Evolutionary conservation across 2,797 vertebrate genomes (phyloP).

Genomic region (Acanthiza pusilla): DNA sequence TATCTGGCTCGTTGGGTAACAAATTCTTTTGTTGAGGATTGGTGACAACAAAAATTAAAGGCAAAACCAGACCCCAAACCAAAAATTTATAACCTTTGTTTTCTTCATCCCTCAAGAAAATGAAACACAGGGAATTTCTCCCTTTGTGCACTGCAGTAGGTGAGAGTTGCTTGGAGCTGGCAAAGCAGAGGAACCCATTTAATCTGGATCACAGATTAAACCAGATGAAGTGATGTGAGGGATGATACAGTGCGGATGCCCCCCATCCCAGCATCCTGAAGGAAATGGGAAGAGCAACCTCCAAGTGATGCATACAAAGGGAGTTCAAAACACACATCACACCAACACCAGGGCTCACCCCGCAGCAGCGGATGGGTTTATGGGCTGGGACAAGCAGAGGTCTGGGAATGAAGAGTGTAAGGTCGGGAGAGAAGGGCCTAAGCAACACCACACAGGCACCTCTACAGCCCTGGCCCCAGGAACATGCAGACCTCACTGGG

Average conservation of each 20-base stretch:
- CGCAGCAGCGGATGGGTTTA: not conserved
- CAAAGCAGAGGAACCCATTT: not conserved
- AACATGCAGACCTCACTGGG: rapidly evolving
- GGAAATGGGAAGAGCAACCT: not conserved
- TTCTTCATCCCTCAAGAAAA: slow-evolving; percentile 52
- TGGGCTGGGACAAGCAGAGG: not conserved
- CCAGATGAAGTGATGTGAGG: not conserved
- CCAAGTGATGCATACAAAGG: not conserved
- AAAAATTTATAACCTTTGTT: slow-evolving; percentile 17
- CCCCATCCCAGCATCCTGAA: not conserved
- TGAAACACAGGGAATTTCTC: not conserved
- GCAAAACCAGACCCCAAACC: slow-evolving; percentile 2
- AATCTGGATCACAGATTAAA: not conserved
- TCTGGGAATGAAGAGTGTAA: not conserved
- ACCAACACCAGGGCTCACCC: rapidly evolving
- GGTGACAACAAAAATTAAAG: slow-evolving; percentile 41
- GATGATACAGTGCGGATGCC: not conserved
- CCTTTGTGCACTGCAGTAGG: not conserved
- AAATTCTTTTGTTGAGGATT: slow-evolving; percentile 36
- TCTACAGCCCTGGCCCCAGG: not conserved
- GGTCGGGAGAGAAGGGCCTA: not conserved
- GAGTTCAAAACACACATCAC: not conserved
- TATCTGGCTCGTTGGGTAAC: slow-evolving; percentile 3
- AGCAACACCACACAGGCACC: not conserved
- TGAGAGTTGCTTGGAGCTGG: not conserved